Conservation (phyloP, 1,140 invertebrate species). For the Calliopsis andreniformis region DNA sequence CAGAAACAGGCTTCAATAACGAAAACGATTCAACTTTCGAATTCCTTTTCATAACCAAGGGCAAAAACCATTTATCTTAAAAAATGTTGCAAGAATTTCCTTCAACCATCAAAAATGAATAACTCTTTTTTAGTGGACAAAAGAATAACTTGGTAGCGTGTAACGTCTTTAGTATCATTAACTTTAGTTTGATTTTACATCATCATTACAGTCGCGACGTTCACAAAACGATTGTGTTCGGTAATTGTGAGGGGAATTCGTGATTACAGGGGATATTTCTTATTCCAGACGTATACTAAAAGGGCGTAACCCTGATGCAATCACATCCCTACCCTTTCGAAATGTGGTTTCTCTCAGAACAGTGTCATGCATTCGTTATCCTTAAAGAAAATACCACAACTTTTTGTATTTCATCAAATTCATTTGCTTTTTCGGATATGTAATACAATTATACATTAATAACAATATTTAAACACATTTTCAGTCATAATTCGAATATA, state of each 20-base stretch:
- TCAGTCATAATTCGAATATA: too few relatives aligned
- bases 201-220: neutral
- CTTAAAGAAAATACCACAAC: neutral
- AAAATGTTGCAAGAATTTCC: too few relatives aligned
- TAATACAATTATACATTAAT: neutral
- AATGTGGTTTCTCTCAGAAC: neutral
- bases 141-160: too few relatives aligned
- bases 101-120: too few relatives aligned
- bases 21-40: neutral
- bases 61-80: too few relatives aligned
- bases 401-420: neutral
- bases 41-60: neutral
- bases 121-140: too few relatives aligned
- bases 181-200: neutral
- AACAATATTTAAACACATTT: too few relatives aligned
- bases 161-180: too few relatives aligned
- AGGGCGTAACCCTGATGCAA: neutral
- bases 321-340: neutral
- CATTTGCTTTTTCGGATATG: neutral
- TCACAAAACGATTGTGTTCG: neutral
- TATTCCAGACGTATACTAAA: neutral
- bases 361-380: neutral
- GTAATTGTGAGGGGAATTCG: slow-evolving; percentile 5
- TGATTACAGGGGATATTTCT: neutral
- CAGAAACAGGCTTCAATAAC: neutral